Percentiles rank a stretch among this genome's conserved stretches.
Conservation (phyloP, 53 echinoderm and acorn worm species). For the Holothuria scabra region DNA sequence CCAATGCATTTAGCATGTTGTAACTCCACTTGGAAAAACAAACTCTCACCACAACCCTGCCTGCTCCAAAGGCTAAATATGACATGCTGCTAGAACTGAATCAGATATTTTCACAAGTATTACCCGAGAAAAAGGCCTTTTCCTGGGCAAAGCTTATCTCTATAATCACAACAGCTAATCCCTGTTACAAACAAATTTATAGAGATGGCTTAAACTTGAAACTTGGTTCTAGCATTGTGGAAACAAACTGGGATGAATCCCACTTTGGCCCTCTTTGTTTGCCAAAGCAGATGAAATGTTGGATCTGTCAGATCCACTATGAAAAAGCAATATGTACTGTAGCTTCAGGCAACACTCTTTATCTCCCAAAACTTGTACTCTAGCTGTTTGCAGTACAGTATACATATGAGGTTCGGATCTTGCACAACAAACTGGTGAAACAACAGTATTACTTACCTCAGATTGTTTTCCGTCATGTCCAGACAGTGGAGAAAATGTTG, state of each 20-base stretch:
- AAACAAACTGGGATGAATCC: background rate
- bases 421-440: conserved; percentile 8
- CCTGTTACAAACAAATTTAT: too few relatives aligned
- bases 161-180: too few relatives aligned
- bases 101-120: too few relatives aligned
- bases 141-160: too few relatives aligned
- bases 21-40: background rate
- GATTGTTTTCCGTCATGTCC: background rate
- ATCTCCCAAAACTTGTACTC: conserved; percentile 9
- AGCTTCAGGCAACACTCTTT: background rate
- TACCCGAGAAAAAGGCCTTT: too few relatives aligned
- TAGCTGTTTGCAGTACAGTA: conserved; percentile 21
- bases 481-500: background rate
- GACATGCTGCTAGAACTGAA: too few relatives aligned
- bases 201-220: too few relatives aligned
- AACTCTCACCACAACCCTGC: background rate
- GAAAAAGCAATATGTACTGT: background rate
- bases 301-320: background rate
- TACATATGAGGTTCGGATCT: too few relatives aligned
- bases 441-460: background rate
- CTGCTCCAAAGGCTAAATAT: background rate
- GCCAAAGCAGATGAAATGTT: background rate
- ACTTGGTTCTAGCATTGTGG: too few relatives aligned
- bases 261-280: background rate
- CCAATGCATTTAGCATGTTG: background rate